Conservation (phyloP, 1,140 invertebrate species). For the Drosophila kohkoa region DNA sequence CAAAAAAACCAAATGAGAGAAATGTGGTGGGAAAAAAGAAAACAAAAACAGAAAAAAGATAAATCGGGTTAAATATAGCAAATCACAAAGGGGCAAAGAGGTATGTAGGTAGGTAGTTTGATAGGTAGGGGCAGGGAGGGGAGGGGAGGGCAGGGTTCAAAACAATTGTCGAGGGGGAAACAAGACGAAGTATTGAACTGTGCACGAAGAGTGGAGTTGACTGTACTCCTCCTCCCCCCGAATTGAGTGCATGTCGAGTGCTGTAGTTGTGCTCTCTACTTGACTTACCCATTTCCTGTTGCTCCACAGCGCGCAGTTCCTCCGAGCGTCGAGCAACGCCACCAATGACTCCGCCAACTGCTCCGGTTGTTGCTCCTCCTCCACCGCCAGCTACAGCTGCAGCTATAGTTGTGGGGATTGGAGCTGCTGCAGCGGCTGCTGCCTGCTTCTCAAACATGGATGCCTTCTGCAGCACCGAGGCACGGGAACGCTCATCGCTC, state of each 20-base stretch:
- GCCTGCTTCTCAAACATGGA: conserved; percentile 84
- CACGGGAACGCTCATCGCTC: conserved; percentile 74
- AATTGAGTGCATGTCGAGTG: neutral
- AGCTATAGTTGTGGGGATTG: conserved; percentile 23
- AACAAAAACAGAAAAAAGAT: conserved; percentile 50
- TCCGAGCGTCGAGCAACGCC: conserved; percentile 37
- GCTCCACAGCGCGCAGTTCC: conserved; percentile 55
- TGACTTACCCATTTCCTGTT: conserved; percentile 82
- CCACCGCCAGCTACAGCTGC: conserved; percentile 15
- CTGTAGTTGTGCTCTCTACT: neutral
- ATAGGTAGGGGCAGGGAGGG: neutral
- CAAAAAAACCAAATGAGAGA: conserved; percentile 52
- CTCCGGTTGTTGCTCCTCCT: conserved; percentile 14
- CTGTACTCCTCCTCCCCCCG: neutral
- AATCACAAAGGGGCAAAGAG: conserved; percentile 8
- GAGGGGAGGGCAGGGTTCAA: conserved; percentile 14
- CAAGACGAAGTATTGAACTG: conserved; percentile 4
- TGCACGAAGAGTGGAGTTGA: conserved; percentile 1
- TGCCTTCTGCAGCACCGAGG: conserved; percentile 82
- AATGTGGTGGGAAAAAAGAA: conserved; percentile 51
- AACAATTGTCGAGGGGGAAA: conserved; percentile 17
- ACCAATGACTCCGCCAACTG: conserved; percentile 6
- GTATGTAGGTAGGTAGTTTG: no score
- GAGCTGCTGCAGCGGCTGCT: conserved; percentile 58
- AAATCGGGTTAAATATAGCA: conserved; percentile 56